Base-by-base conservation (phyloP, 2,113 vertebrate genomes). In the Melanerpes aurifrons region DNA sequence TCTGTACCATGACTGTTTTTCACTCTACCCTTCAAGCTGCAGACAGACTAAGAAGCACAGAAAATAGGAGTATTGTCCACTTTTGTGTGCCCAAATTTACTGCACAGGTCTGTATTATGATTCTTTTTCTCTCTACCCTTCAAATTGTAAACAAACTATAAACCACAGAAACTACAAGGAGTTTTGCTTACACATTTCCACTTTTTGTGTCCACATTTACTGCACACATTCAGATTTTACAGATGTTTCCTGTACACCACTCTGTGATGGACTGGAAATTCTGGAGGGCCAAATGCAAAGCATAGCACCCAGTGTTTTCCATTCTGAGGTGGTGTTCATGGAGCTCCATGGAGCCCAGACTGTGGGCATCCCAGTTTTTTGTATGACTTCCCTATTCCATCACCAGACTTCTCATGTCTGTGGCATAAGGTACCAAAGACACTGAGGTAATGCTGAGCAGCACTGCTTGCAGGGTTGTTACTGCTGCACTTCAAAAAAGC, bases 371-470 rank as follows among this genome's bases (percentile, higher is more conserved):
- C 6, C 43, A 72, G 14, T 10, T 82, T 57, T 69, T 0, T 0
- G 48, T 29, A 57, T 0, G 0, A 26, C 4, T 40, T 6, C 15
- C 10, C 17, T 15, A 14, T 20, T 59, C 14, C 40, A 64, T 29
- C 37, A 68, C 10, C 25, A 47, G 20, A 28, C 15, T n/a, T 53
- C 43, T 43, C 0, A 0, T n/a, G 45, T 9, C 59, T 43, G 45
- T 56, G 64, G 14, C 35, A 66, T 1, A 0, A 13, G 3, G 18
- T 45, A 40, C 40, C 71, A 77, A 69, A 66, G 32, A 31, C 32
- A 45, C 5, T 17, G 66, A 63, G 19, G 13, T 32, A 28, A n/a
- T 40, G 28, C 19, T 53, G 32, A 59, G 53, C 0, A 3, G 61
- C 1, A 1, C 25, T 54, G 15, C 29, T 26, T 75, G 19, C 26